phyloP scores from a whole-genome alignment of 2,797 vertebrate genomes.

The Manis crassicaudata region DNA sequence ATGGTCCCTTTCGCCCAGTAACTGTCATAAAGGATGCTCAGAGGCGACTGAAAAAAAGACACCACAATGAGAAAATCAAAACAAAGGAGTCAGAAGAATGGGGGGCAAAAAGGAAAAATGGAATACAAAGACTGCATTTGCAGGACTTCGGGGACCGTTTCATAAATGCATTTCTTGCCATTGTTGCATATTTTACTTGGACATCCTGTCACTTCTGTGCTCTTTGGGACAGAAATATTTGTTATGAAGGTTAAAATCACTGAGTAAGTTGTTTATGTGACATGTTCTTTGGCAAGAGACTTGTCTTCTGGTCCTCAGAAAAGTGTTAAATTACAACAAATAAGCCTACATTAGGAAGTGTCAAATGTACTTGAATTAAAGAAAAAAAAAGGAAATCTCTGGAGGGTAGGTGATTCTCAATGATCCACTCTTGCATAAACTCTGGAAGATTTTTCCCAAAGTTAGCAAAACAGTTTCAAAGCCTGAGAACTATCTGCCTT shows the following conservation, averaged over 20 bases:
- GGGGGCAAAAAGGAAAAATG: constrained; percentile 67
- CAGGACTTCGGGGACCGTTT: constrained; percentile 75
- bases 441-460: neutral
- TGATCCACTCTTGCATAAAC: neutral
- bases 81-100: constrained; percentile 74
- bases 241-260: constrained; percentile 67
- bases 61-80: constrained; percentile 78
- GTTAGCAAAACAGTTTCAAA: neutral
- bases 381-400: neutral
- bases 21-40: constrained; percentile 59
- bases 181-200: constrained; percentile 79
- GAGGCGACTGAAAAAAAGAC: constrained; percentile 63
- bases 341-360: neutral
- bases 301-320: neutral
- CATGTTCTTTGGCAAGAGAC: constrained; percentile 58
- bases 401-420: neutral
- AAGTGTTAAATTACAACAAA: constrained; percentile 42
- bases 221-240: constrained; percentile 67
- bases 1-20: constrained; percentile 82
- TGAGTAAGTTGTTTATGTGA: constrained; percentile 52
- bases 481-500: neutral
- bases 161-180: constrained; percentile 80
- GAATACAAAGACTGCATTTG: constrained; percentile 69
- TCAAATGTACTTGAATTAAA: neutral
- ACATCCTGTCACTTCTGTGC: constrained; percentile 83